Conservation (phyloP, 1,140 invertebrate species). For the Xylocopa sonorina region DNA sequence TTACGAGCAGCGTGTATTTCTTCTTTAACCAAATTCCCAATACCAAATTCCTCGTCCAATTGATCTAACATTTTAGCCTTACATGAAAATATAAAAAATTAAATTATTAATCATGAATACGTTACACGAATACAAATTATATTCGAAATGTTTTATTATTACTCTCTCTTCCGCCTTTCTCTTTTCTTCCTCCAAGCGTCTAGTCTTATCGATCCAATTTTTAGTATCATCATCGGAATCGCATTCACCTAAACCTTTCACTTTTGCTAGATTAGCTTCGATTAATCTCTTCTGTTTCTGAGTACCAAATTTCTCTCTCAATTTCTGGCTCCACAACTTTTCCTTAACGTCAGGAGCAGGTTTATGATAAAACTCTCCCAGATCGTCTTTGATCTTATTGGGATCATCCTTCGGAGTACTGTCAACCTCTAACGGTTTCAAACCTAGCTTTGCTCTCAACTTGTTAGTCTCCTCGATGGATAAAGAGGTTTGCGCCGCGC, state of each 20-base stretch:
- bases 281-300: slow-evolving; percentile 91
- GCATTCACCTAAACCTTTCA: slow-evolving; percentile 88
- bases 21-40: slow-evolving; percentile 91
- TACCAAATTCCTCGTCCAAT: slow-evolving; percentile 97
- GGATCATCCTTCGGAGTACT: slow-evolving; percentile 80
- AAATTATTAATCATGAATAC: slow-evolving; percentile 16
- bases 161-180: slow-evolving; percentile 94
- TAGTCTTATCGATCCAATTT: slow-evolving; percentile 92
- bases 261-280: slow-evolving; percentile 83
- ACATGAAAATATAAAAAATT: slow-evolving; percentile 37
- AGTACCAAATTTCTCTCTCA: slow-evolving; percentile 90
- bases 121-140: neutral
- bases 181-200: slow-evolving; percentile 90
- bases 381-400: slow-evolving; percentile 87
- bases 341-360: slow-evolving; percentile 92
- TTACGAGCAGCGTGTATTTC: slow-evolving; percentile 86
- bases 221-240: slow-evolving; percentile 89
- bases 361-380: slow-evolving; percentile 96
- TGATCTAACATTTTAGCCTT: slow-evolving; percentile 96
- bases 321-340: slow-evolving; percentile 89
- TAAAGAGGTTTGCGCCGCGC: slow-evolving; percentile 84
- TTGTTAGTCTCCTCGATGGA: slow-evolving; percentile 97
- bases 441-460: slow-evolving; percentile 94
- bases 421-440: slow-evolving; percentile 94
- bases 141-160: slow-evolving; percentile 32